Percentiles rank a stretch among this genome's conserved stretches.
Conservation (phyloP, 1,140 invertebrate species). For the Drosophila aff. region DNA sequence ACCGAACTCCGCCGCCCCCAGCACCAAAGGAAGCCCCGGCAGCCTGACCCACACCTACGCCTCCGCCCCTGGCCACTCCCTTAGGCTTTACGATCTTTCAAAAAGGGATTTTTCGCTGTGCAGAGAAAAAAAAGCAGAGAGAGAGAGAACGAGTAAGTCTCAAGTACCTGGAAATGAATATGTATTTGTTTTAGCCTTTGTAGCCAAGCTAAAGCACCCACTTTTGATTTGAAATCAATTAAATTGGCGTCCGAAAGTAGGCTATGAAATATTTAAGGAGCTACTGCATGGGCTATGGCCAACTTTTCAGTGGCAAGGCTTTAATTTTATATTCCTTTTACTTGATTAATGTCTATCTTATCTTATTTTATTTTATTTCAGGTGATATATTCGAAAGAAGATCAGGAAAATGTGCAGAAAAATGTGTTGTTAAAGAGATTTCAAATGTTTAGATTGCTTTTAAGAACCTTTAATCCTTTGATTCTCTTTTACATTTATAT, state of each 20-base stretch:
- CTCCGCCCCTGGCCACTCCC: background rate
- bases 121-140: conserved; percentile 5
- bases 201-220: background rate
- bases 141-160: background rate
- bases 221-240: background rate
- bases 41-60: background rate
- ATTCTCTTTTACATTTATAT: no score
- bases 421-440: background rate
- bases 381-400: background rate
- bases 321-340: background rate
- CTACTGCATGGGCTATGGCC: background rate
- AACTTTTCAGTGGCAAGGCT: background rate
- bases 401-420: background rate
- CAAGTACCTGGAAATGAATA: background rate
- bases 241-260: background rate
- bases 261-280: background rate
- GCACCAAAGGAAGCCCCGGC: background rate
- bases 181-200: background rate
- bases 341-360: background rate
- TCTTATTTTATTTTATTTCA: background rate
- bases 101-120: conserved; percentile 18
- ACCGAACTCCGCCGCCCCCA: background rate
- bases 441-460: no score
- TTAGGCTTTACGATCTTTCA: conserved; percentile 30
- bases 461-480: no score